Conservation (phyloP, 2,113 vertebrate genomes). For the human (Homo sapiens) region GRCh38 chr11:69273501-69274000, state of each 20-base stretch:
- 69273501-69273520: neutral
- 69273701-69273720: accelerated
- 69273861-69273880: too few relatives aligned
- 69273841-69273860: neutral
- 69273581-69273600: accelerated
- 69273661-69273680: neutral
- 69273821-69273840: accelerated
- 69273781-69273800: neutral
- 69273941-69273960: neutral
- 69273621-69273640: neutral
- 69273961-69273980: neutral
- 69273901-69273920: neutral
- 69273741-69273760: neutral
- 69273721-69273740: neutral
- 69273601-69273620: accelerated
- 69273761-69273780: accelerated
- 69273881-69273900: neutral
- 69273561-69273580: accelerated
- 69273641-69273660: neutral
- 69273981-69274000: neutral
- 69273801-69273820: accelerated
- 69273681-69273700: neutral
- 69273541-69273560: accelerated
- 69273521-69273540: accelerated
- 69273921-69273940: neutral